These are phyloP conservation scores for Toxotes chatareus DNA, from an alignment of 2,113 vertebrate species.

Conservation along the genomic window DNA sequence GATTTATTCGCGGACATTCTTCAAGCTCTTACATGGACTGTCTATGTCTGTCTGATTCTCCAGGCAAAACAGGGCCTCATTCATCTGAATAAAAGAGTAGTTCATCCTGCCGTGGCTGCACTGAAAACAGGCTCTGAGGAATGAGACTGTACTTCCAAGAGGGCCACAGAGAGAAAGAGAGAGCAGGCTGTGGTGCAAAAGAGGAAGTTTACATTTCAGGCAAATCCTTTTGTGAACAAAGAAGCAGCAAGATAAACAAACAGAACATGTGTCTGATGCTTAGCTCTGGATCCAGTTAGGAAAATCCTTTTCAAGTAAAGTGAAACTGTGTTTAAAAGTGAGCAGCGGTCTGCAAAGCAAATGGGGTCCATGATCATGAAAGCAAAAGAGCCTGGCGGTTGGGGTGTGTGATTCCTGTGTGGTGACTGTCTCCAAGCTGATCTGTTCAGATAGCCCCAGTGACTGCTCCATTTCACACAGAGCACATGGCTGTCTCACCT, in stretches of 20 bases:
- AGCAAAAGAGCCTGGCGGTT: constrained; percentile 51
- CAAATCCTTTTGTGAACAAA: constrained; percentile 77
- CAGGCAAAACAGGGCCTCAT: constrained; percentile 74
- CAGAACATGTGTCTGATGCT: constrained; percentile 54
- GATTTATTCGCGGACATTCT: constrained; percentile 74
- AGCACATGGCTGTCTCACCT: constrained; percentile 70
- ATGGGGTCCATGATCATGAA: constrained; percentile 15
- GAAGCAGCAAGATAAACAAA: constrained; percentile 72
- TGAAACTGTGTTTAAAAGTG: constrained; percentile 47
- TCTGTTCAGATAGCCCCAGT: constrained; percentile 63
- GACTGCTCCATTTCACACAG: constrained; percentile 69
- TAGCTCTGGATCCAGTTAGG: constrained; percentile 51
- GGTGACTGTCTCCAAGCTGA: constrained; percentile 69
- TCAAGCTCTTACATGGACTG: constrained; percentile 66
- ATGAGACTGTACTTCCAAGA: constrained; percentile 67
- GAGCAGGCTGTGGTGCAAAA: constrained; percentile 58
- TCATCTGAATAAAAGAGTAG: constrained; percentile 79
- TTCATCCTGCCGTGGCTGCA: constrained; percentile 62
- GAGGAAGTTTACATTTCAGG: constrained; percentile 80
- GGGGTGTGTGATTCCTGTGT: constrained; percentile 72
- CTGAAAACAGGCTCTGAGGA: constrained; percentile 67
- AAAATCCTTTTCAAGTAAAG: constrained; percentile 29
- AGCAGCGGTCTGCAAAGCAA: constrained; percentile 8
- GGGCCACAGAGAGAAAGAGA: constrained; percentile 42
- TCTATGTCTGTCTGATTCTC: constrained; percentile 71